Conservation (phyloP, 2,113 vertebrate genomes). For the cat (Felis catus) region DNA sequence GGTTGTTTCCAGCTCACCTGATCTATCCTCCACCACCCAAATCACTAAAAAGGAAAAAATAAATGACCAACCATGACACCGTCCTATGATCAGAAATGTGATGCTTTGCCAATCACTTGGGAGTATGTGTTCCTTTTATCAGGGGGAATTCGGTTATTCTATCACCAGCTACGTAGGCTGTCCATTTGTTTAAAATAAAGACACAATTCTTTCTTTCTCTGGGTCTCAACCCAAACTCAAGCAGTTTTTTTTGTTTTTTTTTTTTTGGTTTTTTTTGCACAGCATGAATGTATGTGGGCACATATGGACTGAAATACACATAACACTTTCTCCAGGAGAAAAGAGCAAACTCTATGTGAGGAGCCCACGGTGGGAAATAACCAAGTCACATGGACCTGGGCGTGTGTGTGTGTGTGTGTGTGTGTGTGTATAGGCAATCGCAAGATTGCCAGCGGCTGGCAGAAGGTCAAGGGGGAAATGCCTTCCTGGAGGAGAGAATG, state of each 20-base stretch:
- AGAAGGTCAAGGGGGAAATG: background rate
- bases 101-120: background rate
- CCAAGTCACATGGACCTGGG: background rate
- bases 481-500: background rate
- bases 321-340: background rate
- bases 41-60: background rate
- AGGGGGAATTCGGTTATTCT: background rate
- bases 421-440: accelerated
- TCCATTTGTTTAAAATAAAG: background rate
- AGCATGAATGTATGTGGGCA: background rate
- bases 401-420: accelerated
- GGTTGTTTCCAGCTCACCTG: background rate
- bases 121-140: no score
- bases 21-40: background rate
- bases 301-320: background rate
- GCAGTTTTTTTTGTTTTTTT: background rate
- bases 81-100: background rate
- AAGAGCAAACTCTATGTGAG: background rate
- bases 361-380: background rate
- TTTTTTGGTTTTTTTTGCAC: background rate
- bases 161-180: background rate
- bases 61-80: background rate
- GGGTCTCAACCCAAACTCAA: background rate
- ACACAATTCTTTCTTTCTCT: background rate
- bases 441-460: background rate